Percentiles rank a stretch among this genome's conserved stretches.
phyloP scores from a whole-genome alignment of 1,140 invertebrate species.

The Hesperophylax magnus region DNA sequence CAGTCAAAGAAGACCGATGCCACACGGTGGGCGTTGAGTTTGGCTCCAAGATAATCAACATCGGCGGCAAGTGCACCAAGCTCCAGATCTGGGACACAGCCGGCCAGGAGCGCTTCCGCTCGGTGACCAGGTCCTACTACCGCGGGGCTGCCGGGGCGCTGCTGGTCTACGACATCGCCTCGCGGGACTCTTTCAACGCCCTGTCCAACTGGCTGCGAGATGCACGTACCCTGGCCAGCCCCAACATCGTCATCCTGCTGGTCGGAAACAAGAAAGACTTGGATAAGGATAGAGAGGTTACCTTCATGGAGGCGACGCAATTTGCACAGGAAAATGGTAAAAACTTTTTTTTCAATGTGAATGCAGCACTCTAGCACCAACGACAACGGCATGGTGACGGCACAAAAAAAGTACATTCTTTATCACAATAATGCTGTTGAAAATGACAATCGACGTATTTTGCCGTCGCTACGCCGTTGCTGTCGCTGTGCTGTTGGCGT shows the following conservation, averaged over 20 bases:
- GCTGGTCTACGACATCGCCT: conserved; percentile 86
- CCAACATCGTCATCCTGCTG: conserved; percentile 86
- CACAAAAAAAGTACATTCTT: too few relatives aligned
- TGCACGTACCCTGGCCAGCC: conserved; percentile 87
- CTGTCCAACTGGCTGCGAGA: conserved; percentile 87
- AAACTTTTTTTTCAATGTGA: conserved; percentile 42
- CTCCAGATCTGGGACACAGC: conserved; percentile 87
- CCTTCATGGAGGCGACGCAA: conserved; percentile 85
- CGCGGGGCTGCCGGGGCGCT: conserved; percentile 86
- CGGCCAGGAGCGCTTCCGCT: conserved; percentile 74
- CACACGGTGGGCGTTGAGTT: conserved; percentile 90
- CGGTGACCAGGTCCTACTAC: conserved; percentile 86
- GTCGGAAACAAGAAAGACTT: conserved; percentile 90
- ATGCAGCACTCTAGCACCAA: neutral
- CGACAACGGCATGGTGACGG: too few relatives aligned
- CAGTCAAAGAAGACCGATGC: conserved; percentile 85
- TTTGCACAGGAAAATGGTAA: conserved; percentile 88
- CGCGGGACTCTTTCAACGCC: conserved; percentile 86
- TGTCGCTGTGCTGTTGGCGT: too few relatives aligned
- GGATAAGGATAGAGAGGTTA: conserved; percentile 83
- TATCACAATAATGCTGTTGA: too few relatives aligned
- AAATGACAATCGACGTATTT: too few relatives aligned
- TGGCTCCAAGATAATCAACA: conserved; percentile 87
- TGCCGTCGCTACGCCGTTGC: too few relatives aligned
- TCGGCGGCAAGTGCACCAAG: conserved; percentile 88